A percentile compares a stretch with the other conserved stretches of the same genome.
phyloP scores from a whole-genome alignment of 2,113 vertebrate species.

The Toxotes jaculatrix region DNA sequence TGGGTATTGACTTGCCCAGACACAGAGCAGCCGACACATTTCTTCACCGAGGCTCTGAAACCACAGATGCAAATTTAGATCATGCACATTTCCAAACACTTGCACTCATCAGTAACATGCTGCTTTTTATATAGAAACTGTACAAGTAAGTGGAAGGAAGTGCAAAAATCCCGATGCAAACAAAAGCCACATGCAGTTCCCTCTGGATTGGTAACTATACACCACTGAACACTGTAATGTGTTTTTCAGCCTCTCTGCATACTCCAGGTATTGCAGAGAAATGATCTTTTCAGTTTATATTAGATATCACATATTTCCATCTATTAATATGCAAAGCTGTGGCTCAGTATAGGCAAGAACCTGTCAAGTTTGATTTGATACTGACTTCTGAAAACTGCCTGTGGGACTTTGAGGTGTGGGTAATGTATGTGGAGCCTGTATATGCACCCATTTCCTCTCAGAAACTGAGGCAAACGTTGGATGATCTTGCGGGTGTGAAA shows the following conservation, averaged over 20 bases:
- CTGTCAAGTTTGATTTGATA: slow-evolving; percentile 14
- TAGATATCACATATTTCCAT: neutral
- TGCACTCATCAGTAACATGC: slow-evolving; percentile 10
- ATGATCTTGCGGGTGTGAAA: slow-evolving; percentile 1
- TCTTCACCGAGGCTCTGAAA: slow-evolving; percentile 43
- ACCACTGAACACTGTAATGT: neutral
- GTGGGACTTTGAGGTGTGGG: neutral
- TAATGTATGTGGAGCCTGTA: neutral
- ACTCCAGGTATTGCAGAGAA: neutral
- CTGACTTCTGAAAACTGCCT: slow-evolving; percentile 3
- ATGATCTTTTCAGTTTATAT: neutral
- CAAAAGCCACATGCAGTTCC: neutral
- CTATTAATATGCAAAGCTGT: neutral
- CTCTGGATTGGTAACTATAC: neutral
- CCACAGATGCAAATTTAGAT: slow-evolving; percentile 36
- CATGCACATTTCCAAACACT: neutral
- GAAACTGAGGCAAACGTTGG: neutral
- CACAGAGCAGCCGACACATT: slow-evolving; percentile 34
- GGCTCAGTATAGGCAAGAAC: neutral
- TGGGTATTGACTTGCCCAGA: slow-evolving; percentile 47
- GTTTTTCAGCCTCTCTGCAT: neutral
- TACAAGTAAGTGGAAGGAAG: neutral
- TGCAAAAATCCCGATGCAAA: neutral
- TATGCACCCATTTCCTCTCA: slow-evolving; percentile 3
- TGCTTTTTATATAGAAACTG: slow-evolving; percentile 1